Conservation (phyloP, 1,140 invertebrate genomes). For the Procambarus virginalis region DNA sequence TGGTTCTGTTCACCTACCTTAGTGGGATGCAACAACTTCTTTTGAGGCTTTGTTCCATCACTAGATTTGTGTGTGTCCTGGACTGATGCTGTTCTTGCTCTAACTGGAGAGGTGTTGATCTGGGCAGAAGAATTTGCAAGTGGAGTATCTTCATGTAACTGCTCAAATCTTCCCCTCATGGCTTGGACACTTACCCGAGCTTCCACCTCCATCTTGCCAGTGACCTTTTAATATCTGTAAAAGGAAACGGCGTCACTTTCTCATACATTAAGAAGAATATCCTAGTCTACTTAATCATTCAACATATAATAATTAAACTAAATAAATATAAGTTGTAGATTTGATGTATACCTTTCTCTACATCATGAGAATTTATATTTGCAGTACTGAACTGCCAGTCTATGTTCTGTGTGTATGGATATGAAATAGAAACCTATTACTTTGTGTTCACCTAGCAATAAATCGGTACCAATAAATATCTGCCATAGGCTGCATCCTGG, state of each 20-base stretch:
- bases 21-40: neutral
- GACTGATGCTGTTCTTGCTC: constrained; percentile 11
- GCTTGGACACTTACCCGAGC: constrained; percentile 54
- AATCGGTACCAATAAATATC: too few relatives aligned
- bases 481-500: too few relatives aligned
- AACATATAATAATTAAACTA: too few relatives aligned
- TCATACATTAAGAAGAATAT: too few relatives aligned
- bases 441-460: too few relatives aligned
- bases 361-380: too few relatives aligned
- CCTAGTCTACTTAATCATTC: too few relatives aligned
- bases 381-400: too few relatives aligned
- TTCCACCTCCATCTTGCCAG: constrained; percentile 47
- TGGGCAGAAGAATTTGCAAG: neutral
- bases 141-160: constrained; percentile 29
- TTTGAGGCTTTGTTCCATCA: neutral
- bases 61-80: neutral
- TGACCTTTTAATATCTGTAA: neutral
- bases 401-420: too few relatives aligned
- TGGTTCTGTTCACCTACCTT: neutral
- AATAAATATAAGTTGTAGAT: too few relatives aligned
- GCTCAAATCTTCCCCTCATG: constrained; percentile 51
- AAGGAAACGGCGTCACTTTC: neutral
- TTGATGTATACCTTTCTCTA: too few relatives aligned
- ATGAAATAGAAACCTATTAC: too few relatives aligned
- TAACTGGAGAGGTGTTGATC: neutral